These are phyloP conservation scores for Himalopsyche kuldschensis DNA, from an alignment of 2,888 invertebrate genomes.

Conservation along the genomic window DNA sequence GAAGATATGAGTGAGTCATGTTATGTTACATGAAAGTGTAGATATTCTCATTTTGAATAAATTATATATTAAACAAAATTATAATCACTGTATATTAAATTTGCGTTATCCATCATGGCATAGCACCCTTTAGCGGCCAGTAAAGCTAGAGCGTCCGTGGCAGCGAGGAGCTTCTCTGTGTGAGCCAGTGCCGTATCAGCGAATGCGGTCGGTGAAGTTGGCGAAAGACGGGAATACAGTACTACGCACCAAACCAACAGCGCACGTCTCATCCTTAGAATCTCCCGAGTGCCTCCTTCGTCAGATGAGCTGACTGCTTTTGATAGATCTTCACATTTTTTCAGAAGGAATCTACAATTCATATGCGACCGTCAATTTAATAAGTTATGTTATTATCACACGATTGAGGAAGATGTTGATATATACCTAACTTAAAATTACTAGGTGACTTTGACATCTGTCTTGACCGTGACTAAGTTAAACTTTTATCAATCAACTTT, in stretches of 20 bases:
- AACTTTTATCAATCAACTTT: too few species aligned
- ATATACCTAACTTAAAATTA: not conserved
- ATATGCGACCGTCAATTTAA: too few species aligned
- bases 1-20: too few species aligned
- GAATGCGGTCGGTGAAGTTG: slow-evolving; percentile 40
- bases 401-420: too few species aligned
- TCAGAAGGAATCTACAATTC: slow-evolving; percentile 50
- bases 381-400: too few species aligned
- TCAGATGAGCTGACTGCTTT: slow-evolving; percentile 43
- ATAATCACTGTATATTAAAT: slow-evolving; percentile 43
- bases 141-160: slow-evolving; percentile 61
- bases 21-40: too few species aligned
- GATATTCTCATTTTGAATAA: too few species aligned
- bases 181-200: slow-evolving; percentile 56
- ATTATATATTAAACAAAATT: not conserved
- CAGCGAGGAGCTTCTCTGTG: slow-evolving; percentile 58
- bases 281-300: slow-evolving; percentile 50
- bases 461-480: too few species aligned
- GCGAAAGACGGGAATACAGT: slow-evolving; percentile 51
- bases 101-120: slow-evolving; percentile 55
- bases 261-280: slow-evolving; percentile 54
- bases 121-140: slow-evolving; percentile 57
- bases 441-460: not conserved
- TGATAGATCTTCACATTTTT: slow-evolving; percentile 53
- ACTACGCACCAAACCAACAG: slow-evolving; percentile 55